A percentile compares a stretch with the other conserved stretches of the same genome.
Conservation (phyloP, 2,113 vertebrate species). For the Oceanites oceanicus region DNA sequence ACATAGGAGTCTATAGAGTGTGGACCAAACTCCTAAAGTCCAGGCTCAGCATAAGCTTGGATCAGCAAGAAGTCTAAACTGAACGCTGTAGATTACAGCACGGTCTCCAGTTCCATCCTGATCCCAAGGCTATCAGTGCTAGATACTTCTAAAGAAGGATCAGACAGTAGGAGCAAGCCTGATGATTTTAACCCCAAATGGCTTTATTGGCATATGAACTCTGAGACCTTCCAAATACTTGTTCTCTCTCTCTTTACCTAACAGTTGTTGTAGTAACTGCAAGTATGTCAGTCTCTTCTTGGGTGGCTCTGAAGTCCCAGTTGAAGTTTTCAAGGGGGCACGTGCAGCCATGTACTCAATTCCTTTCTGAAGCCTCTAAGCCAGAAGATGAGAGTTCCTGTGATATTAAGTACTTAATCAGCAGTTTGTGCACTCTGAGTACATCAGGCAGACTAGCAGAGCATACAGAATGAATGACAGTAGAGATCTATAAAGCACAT, state of each 20-base stretch:
- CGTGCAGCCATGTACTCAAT: background rate
- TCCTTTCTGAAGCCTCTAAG: background rate
- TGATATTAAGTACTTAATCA: background rate
- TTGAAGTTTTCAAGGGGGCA: background rate
- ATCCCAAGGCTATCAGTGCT: background rate
- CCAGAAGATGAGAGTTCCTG: background rate
- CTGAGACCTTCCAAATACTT: background rate
- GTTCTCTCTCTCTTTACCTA: background rate
- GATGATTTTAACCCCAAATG: background rate
- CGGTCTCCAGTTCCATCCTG: background rate
- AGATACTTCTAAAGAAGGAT: background rate
- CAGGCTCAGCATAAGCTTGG: background rate
- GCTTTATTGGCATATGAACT: background rate
- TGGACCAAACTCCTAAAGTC: background rate
- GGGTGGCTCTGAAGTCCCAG: background rate
- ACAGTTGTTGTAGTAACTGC: fast-evolving
- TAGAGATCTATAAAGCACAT: background rate
- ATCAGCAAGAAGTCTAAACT: background rate
- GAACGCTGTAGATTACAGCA: background rate
- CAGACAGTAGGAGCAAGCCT: background rate
- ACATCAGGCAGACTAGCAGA: background rate
- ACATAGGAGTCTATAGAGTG: background rate
- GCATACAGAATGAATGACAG: background rate
- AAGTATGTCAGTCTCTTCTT: background rate
- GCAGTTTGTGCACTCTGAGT: background rate